These are phyloP conservation scores for Pseudococcus longispinus DNA, from an alignment of 2,888 invertebrate species.

Conservation along the genomic window DNA sequence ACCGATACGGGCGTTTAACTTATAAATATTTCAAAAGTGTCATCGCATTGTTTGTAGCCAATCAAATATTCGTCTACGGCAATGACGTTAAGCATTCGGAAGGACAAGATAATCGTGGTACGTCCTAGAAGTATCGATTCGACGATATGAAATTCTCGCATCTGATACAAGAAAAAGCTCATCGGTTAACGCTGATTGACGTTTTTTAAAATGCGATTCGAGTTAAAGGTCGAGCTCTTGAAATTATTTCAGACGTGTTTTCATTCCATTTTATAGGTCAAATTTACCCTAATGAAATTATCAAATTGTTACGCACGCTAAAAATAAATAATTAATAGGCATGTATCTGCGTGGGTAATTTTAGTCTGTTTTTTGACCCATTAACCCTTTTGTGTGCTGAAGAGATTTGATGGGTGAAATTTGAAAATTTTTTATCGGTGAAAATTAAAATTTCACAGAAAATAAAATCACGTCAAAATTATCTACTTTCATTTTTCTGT, in stretches of 20 bases:
- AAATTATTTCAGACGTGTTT: not conserved
- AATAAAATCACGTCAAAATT: too few species aligned
- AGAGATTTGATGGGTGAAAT: too few species aligned
- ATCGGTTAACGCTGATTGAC: not conserved
- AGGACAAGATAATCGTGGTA: constrained; percentile 30
- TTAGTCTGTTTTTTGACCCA: too few species aligned
- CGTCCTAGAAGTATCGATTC: constrained; percentile 38
- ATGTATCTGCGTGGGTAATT: too few species aligned
- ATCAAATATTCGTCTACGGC: constrained; percentile 20
- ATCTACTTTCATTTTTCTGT: too few species aligned
- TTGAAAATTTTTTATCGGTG: too few species aligned
- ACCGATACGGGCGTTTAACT: constrained; percentile 50
- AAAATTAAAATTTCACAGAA: too few species aligned
- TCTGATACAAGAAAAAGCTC: not conserved
- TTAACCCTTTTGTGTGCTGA: too few species aligned
- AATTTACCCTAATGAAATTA: too few species aligned
- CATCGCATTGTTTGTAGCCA: constrained; percentile 27
- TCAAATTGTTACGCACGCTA: too few species aligned
- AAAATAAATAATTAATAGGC: too few species aligned
- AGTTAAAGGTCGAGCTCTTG: not conserved
- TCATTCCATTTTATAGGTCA: not conserved
- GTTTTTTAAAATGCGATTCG: not conserved
- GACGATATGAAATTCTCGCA: not conserved
- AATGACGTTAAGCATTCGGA: constrained; percentile 21
- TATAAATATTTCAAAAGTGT: constrained; percentile 53